Evolutionary conservation across 2,888 invertebrate species (phyloP), one percentile per base, ranked within the genome.

Genomic region (Acanthopleura granulata): DNA sequence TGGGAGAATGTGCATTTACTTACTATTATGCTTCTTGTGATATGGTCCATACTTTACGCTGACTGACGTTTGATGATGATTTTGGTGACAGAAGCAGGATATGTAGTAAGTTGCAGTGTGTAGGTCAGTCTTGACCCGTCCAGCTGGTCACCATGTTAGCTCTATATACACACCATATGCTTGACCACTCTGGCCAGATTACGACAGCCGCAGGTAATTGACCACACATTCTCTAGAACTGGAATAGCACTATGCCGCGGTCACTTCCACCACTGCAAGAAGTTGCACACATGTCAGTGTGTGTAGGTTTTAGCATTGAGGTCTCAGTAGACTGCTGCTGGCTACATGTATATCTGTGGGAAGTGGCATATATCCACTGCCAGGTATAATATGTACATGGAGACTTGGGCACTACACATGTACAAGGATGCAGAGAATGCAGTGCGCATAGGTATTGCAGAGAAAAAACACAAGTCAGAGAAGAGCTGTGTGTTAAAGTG

Each of bases 11-110:
- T 66, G 6, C 1, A 27, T 14, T 3, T 66, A 66, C 66, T 66
- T 27, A 66, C 66, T 27, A 66, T 27, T 22, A 66, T 6, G 25
- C 66, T 66, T 27, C 66, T 22, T 22, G 27, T 27, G 66, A 66
- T 14, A 66, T 27, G 15, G 29, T 66, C 66, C 66, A 66, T 66
- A 15, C 15, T 66, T 22, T 27, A 12, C 6, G 22, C 57, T 40
- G 40, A 9, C 40, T 40, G 40, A 40, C 4, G 40, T 40, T 3
- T 18, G 57, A 57, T n/a, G 57, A 57, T 57, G 22, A 57, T n/a
- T 57, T 66, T 66, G 66, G 66, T 66, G 66, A 3, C 66, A 66
- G 66, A 66, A 66, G 66, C 25, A 25, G 66, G 57, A 57, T 57
- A 12, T 57, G n/a, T 22, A 57, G 22, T 57, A 57, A 57, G 40